These are phyloP conservation scores for Nannospalax galili DNA, from an alignment of 2,113 vertebrate genomes.

Conservation along the genomic window DNA sequence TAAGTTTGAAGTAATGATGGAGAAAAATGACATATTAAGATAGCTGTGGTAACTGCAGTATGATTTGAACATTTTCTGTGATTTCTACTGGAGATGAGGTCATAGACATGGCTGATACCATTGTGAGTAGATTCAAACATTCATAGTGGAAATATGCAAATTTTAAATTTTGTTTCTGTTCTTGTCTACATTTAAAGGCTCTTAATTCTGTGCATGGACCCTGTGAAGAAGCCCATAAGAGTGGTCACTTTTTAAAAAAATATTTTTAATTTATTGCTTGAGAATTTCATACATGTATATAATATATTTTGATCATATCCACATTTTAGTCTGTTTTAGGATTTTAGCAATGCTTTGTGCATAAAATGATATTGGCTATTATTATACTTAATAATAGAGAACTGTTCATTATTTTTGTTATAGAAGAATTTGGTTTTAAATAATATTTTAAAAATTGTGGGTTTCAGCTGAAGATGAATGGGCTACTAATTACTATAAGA, in stretches of 20 bases:
- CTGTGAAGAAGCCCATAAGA: not conserved
- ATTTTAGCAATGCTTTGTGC: slow-evolving; percentile 25
- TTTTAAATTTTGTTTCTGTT: slow-evolving; percentile 47
- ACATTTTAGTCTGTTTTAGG: slow-evolving; percentile 47
- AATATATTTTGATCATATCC: not conserved
- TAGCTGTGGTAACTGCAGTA: not conserved
- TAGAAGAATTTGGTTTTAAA: slow-evolving; percentile 53
- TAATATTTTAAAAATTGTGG: slow-evolving; percentile 45
- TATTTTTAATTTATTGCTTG: not conserved
- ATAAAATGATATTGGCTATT: slow-evolving; percentile 36
- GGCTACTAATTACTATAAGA: not conserved
- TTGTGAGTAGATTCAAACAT: slow-evolving; percentile 36
- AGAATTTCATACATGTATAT: not conserved
- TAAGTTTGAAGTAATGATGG: slow-evolving; percentile 32
- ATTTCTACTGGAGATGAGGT: slow-evolving; percentile 51
- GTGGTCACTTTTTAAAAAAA: not conserved
- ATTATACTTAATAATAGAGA: slow-evolving; percentile 41
- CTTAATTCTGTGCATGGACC: not conserved
- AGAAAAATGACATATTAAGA: slow-evolving; percentile 52
- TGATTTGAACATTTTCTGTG: slow-evolving; percentile 40
- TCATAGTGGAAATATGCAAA: slow-evolving; percentile 44
- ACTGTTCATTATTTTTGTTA: slow-evolving; percentile 57
- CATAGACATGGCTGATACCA: not conserved
- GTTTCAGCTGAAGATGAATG: slow-evolving; percentile 16
- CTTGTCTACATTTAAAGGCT: not conserved